These are phyloP conservation scores for Nasonovia ribisnigri DNA, from an alignment of 2,888 invertebrate genomes.

Conservation along the genomic window DNA sequence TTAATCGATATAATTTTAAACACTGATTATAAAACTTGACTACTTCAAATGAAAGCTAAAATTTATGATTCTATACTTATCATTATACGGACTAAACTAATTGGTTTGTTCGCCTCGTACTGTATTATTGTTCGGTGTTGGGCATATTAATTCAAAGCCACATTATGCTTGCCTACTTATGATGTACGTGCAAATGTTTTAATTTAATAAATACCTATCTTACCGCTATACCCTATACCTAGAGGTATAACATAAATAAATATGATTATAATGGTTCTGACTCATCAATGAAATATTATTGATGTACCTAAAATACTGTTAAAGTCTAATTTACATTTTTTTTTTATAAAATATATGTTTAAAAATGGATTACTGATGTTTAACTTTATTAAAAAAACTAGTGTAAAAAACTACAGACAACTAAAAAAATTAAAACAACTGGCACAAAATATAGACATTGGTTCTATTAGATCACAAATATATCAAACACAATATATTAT, in stretches of 20 bases:
- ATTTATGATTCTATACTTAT: background rate
- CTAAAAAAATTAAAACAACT: background rate
- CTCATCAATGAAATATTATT: background rate
- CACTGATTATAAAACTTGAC: background rate
- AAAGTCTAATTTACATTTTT: background rate
- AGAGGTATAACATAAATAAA: background rate
- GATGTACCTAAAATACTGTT: background rate
- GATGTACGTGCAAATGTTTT: slow-evolving; percentile 48
- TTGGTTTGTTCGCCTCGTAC: slow-evolving; percentile 37
- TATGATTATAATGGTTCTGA: background rate
- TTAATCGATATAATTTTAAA: background rate
- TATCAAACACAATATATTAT: background rate
- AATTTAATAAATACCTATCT: slow-evolving; percentile 38
- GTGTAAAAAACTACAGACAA: background rate
- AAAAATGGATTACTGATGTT: background rate
- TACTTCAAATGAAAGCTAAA: background rate
- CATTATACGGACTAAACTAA: background rate
- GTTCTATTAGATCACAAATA: background rate
- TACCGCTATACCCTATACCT: slow-evolving; percentile 15
- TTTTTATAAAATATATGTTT: background rate
- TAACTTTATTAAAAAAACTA: background rate
- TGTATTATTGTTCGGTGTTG: background rate
- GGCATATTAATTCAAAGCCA: slow-evolving; percentile 25
- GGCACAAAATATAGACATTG: background rate
- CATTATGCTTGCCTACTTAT: slow-evolving; percentile 36